Evolutionary conservation across 2,888 invertebrate genomes (phyloP).

Genomic region (Patella pellucida): DNA sequence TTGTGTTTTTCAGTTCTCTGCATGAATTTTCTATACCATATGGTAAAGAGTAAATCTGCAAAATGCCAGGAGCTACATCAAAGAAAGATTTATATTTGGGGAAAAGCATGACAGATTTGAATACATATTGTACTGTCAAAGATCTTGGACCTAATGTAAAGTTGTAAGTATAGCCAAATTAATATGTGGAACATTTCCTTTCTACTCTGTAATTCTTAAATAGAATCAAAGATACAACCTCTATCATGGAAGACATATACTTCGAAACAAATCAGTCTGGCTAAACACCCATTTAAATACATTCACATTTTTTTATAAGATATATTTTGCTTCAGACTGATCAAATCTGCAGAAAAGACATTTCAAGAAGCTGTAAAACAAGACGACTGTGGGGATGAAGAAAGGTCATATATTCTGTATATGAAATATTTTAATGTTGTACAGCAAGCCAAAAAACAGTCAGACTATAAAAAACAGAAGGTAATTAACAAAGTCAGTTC

Average conservation of each 20-base stretch:
- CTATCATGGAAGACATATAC: neutral
- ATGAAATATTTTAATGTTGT: constrained; percentile 69
- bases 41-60: neutral
- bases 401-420: constrained; percentile 67
- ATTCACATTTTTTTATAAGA: neutral
- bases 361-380: constrained; percentile 59
- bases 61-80: constrained; percentile 50
- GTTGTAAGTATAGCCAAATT: constrained; percentile 38
- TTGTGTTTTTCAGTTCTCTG: too few relatives aligned
- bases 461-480: constrained; percentile 67
- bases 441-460: constrained; percentile 54
- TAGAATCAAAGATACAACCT: too few relatives aligned
- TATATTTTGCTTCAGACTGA: constrained; percentile 46
- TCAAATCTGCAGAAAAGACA: constrained; percentile 63
- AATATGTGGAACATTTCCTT: too few relatives aligned
- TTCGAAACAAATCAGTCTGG: neutral
- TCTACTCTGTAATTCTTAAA: too few relatives aligned
- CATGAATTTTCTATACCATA: too few relatives aligned
- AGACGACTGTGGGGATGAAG: constrained; percentile 62
- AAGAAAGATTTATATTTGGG: constrained; percentile 65
- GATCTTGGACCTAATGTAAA: constrained; percentile 41
- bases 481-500: constrained; percentile 33
- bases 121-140: constrained; percentile 57
- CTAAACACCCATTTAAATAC: neutral
- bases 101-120: constrained; percentile 60